Base-by-base conservation (phyloP, 1,140 invertebrate genomes). In the Helicoverpa armigera region DNA sequence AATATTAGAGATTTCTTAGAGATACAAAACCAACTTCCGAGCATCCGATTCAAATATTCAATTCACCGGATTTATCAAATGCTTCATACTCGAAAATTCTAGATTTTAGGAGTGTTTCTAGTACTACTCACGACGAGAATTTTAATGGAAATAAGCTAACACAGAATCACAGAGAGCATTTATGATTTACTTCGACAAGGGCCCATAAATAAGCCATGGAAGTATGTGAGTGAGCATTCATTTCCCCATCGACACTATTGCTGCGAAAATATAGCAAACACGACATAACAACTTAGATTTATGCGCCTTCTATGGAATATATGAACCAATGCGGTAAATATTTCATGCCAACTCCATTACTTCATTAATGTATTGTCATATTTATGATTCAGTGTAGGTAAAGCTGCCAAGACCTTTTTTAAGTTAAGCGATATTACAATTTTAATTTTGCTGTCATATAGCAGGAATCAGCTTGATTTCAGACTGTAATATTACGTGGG, bases 351-450 rank as follows among this genome's bases (percentile, higher is more conserved):
- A 60, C 53, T 70, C 51, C 65, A 79, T 70, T 79, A 48, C 35
- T 10, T 58, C 60, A 70, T 79, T 79, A 79, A 70, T 79, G 70
- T 72, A 72, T 61, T 79, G 56, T 51, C 61, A 54, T 23, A 23
- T 23, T 53, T 5, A 16, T 77, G 60, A 77, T 65, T 23, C 9
- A 65, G 18, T 73, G 51, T 31, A 18, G 14, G 29, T n/a, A 13
- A 73, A 58, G 14, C 12, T 58, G 54, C 10, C 48, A 7, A 29
- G 69, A 72, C 13, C 1, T 10, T 10, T 53, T 51, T 72, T 51
- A 13, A 7, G 43, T 12, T 31, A 3, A 12, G 13, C 35, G 9
- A 72, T 51, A n/a, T 14, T 0, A 73, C 53, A 16, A 35, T 35
- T 58, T 18, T 23, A 12, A 14, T 0, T 29, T 67, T 67, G 11